Conservation (phyloP, 2,888 invertebrate genomes). For the Habroteleia sp. region DNA sequence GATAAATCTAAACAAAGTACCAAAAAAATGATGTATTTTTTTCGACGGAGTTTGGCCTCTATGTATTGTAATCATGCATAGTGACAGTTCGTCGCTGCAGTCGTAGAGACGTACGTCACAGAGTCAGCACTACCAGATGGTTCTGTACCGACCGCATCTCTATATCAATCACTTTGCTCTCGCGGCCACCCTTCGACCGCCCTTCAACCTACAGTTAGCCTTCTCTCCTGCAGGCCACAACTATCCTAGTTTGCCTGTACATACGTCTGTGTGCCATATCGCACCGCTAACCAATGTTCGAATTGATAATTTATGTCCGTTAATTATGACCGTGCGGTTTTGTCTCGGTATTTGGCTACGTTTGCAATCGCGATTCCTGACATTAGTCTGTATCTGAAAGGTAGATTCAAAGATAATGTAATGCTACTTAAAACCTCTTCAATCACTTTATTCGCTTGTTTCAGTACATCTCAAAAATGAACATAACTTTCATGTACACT, state of each 20-base stretch:
- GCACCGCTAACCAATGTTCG: conserved; percentile 77
- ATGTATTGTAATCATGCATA: conserved; percentile 62
- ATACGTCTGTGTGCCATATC: conserved; percentile 70
- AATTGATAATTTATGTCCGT: conserved; percentile 81
- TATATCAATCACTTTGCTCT: conserved; percentile 80
- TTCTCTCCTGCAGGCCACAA: conserved; percentile 64
- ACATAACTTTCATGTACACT: no score
- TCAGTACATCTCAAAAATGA: no score
- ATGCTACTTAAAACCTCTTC: conserved; percentile 47
- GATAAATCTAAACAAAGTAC: conserved; percentile 53
- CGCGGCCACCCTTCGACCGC: conserved; percentile 73
- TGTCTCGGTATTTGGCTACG: conserved; percentile 70
- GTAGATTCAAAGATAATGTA: conserved; percentile 57
- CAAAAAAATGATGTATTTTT: conserved; percentile 58
- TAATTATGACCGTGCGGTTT: conserved; percentile 79
- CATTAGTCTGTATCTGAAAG: conserved; percentile 58
- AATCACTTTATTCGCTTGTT: conserved; percentile 29
- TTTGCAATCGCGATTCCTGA: conserved; percentile 65
- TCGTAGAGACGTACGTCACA: conserved; percentile 78
- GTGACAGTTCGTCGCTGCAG: conserved; percentile 74
- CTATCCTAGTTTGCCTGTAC: conserved; percentile 64
- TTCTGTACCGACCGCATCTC: conserved; percentile 78
- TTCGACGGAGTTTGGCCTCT: conserved; percentile 26
- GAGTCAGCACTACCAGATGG: conserved; percentile 80
- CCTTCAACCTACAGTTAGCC: conserved; percentile 66